Base-by-base conservation (phyloP, 2,888 invertebrate species). In the Bellardia bayeri region DNA sequence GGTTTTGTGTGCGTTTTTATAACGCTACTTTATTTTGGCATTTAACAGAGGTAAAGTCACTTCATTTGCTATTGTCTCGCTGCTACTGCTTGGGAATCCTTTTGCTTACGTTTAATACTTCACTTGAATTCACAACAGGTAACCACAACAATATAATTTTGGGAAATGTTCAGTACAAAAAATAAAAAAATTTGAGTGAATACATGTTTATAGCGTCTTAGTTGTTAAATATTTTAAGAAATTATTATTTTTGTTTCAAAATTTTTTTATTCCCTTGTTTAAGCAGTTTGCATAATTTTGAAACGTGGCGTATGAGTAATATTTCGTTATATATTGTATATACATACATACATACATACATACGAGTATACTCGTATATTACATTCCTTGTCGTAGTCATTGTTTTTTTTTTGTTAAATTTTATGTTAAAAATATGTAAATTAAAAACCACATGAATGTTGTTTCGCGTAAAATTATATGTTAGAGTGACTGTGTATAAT, bases 341-440 rank as follows among this genome's bases (percentile, higher is more conserved):
- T 23, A 23, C 23, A 23, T 23, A 23, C 23, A 23, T 1, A 23
- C 23, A 23, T 23, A 23, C 23, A 23, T 23, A 23, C 23, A 23
- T 23, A 23, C 23, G 23, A 23, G 23, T 23, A 23, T 23, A 23
- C 23, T 23, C 1, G 23, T 23, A 23, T 23, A 23, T 23, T 23
- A 23, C 23, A 23, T 68, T 45, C 45, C 30, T 13, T 42, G 42
- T 68, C 7, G 9, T 16, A n/a, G n/a, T 37, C 6, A 9, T 40
- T 40, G n/a, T 64, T 64, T 30, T 54, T 54, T 42, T 45, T 51
- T 37, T 56, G 16, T 56, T 13, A 45, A 37, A 51, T 42, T 74
- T 80, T 74, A 58, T 76, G 56, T 42, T 33, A 30, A 49, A 81
- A 82, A 81, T 85, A 71, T 85, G 81, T 51, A 58, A 82, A 81